Evolutionary conservation across 2,797 vertebrate species (phyloP), one percentile per base, ranked within the genome.

Genomic region (Salarias fasciatus): DNA sequence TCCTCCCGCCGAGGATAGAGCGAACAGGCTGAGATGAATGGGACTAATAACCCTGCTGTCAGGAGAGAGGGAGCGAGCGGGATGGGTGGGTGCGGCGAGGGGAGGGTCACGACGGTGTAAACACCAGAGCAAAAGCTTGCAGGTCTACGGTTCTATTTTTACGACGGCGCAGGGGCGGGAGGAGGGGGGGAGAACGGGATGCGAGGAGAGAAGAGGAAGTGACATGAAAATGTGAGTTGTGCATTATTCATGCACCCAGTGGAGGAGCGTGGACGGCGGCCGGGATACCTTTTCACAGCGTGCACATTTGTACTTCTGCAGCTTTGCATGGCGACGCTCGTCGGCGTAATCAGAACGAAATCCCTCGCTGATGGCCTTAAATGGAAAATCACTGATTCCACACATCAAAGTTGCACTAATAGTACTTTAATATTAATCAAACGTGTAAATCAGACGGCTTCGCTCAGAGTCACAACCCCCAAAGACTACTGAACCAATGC

Each of bases 141-240:
- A 86, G 79, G 82, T 85, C 84, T 77, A 70, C 6, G 61, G n/a
- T 87, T 91, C 90, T 91, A 91, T 92, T 92, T 92, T 90, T 91
- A 85, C 85, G 78, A 65, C 35, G 18, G 78, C 67, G 66, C 71
- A 64, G 55, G 43, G 60, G 63, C 79, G 50, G 77, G 76, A 59
- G 18, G 18, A 24, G 18, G 77, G 72, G 69, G 45, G 28, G 46
- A 43, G 61, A 60, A 41, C 44, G 53, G 50, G 64, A 67, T 66
- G 69, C 50, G 51, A 59, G 63, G 65, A 69, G 66, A 57, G 59
- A 82, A 72, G 79, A 89, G 79, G 84, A 90, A 86, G 82, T 72
- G 73, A 77, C 74, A 83, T 85, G 83, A 87, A 87, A 89, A 89
- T 90, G 86, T 69, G 74, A 82, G 75, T 60, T 78, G 71, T 92